A percentile compares a stretch with the other conserved stretches of the same genome.
phyloP scores from a whole-genome alignment of 2,797 vertebrate genomes.

The Dryobates pubescens region DNA sequence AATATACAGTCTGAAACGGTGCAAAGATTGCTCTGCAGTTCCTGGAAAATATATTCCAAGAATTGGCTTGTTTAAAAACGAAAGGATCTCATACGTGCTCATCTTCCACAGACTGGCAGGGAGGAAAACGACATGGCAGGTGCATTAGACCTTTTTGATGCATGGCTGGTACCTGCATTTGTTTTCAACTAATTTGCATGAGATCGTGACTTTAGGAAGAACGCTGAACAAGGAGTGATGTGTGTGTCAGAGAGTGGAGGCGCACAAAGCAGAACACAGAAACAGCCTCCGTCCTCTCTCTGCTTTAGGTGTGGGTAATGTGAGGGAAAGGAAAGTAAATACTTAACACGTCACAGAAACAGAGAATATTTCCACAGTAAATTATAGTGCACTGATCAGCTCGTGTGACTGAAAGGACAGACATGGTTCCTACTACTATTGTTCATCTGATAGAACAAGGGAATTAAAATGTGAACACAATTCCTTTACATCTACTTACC shows the following conservation, averaged over 20 bases:
- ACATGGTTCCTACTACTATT: not conserved
- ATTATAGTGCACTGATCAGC: not conserved
- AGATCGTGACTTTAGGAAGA: not conserved
- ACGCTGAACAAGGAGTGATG: not conserved
- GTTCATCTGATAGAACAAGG: not conserved
- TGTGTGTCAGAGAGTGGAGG: not conserved
- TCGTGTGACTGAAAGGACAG: not conserved
- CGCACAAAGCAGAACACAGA: not conserved
- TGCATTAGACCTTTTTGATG: not conserved
- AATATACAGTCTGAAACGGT: slow-evolving; percentile 62
- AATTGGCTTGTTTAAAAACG: slow-evolving; percentile 22
- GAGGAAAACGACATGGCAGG: slow-evolving; percentile 19
- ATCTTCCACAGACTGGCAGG: not conserved
- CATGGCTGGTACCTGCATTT: not conserved
- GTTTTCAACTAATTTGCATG: slow-evolving; percentile 24
- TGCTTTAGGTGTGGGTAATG: not conserved
- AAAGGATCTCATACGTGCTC: not conserved
- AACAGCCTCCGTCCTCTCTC: not conserved
- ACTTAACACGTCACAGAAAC: rapidly evolving
- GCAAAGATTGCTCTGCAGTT: slow-evolving; percentile 11
- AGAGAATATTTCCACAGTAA: not conserved
- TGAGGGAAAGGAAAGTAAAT: not conserved
- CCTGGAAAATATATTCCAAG: slow-evolving; percentile 51
- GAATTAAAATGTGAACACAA: not conserved
- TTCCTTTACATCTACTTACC: not conserved